These are phyloP conservation scores for Caenorhabditis uteleia DNA, from an alignment of 2,888 invertebrate species.

Conservation along the genomic window DNA sequence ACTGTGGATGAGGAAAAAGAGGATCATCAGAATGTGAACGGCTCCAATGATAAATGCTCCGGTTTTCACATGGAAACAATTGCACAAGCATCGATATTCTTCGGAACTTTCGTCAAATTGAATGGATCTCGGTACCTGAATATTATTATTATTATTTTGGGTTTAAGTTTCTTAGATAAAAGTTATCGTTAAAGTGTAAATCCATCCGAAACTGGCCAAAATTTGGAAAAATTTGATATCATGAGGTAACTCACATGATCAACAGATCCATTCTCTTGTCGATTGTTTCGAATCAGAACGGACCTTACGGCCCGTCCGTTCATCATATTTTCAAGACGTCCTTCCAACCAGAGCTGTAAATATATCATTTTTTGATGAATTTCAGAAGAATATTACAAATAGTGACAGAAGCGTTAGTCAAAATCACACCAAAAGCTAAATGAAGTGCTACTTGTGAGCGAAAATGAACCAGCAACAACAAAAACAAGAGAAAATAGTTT, in stretches of 20 bases:
- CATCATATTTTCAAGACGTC: constrained; percentile 52
- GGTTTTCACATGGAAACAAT: constrained; percentile 68
- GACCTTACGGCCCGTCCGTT: constrained; percentile 63
- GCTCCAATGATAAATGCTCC: constrained; percentile 62
- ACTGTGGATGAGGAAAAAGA: constrained; percentile 66
- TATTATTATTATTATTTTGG: constrained; percentile 2
- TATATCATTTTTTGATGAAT: neutral
- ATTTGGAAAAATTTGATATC: no score
- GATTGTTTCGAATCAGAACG: constrained; percentile 59
- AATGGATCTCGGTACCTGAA: constrained; percentile 57
- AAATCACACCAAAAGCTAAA: no score
- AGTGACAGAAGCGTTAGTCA: no score
- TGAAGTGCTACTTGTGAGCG: no score
- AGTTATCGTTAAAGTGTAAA: neutral
- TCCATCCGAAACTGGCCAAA: no score
- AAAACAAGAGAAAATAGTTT: no score
- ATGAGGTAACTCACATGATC: constrained; percentile 53
- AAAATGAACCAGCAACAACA: no score
- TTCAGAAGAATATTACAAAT: no score
- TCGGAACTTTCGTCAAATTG: constrained; percentile 67
- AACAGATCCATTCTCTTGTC: constrained; percentile 49
- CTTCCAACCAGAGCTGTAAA: constrained; percentile 39
- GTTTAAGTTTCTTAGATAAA: neutral
- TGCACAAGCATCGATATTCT: constrained; percentile 67
- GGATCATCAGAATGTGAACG: constrained; percentile 58